phyloP scores from a whole-genome alignment of 2,888 invertebrate genomes.

The Lycia hirtaria region DNA sequence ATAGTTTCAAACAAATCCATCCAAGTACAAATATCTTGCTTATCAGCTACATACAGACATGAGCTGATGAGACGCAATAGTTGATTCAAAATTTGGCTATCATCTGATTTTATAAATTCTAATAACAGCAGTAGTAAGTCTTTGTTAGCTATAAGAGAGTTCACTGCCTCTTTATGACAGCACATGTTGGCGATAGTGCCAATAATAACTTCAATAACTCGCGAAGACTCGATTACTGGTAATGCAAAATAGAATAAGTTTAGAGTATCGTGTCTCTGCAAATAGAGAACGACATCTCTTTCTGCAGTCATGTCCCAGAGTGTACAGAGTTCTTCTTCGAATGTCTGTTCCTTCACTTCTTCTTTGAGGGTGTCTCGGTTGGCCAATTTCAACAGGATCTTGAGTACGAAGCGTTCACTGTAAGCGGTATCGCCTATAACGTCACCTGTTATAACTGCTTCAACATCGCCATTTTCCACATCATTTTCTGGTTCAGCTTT shows the following conservation, averaged over 20 bases:
- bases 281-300: constrained; percentile 89
- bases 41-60: constrained; percentile 74
- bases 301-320: constrained; percentile 95
- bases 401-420: constrained; percentile 90
- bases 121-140: constrained; percentile 85
- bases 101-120: constrained; percentile 86
- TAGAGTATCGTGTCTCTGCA: constrained; percentile 88
- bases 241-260: constrained; percentile 87
- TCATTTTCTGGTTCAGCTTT: constrained; percentile 54
- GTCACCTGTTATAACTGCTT: constrained; percentile 87
- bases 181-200: constrained; percentile 95
- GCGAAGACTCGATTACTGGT: constrained; percentile 83
- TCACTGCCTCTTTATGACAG: constrained; percentile 87
- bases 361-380: constrained; percentile 79
- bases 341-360: constrained; percentile 83
- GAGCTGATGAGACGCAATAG: constrained; percentile 88
- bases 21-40: constrained; percentile 74
- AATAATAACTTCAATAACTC: constrained; percentile 92
- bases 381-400: constrained; percentile 87
- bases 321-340: constrained; percentile 91
- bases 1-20: constrained; percentile 76
- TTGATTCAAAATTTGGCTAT: constrained; percentile 90
- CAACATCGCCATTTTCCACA: constrained; percentile 44
- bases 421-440: constrained; percentile 92
- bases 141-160: constrained; percentile 83